Evolutionary conservation across 2,888 invertebrate genomes (phyloP).

Genomic region (Lissonota sp.): DNA sequence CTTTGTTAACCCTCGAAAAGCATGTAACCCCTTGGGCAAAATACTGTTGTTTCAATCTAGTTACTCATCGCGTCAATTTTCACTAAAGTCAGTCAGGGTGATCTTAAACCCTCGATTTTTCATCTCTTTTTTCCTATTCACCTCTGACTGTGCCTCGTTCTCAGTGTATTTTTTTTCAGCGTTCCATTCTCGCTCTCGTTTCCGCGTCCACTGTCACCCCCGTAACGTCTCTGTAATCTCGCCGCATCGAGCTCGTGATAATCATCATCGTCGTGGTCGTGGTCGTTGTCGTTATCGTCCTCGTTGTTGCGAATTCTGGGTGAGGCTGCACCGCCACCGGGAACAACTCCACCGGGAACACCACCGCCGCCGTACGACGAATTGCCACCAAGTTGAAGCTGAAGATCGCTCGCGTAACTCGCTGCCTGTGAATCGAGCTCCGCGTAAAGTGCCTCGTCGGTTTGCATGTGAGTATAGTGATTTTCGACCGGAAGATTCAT

Average conservation of each 20-base stretch:
- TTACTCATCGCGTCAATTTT: too few relatives aligned
- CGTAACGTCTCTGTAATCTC: conserved; percentile 81
- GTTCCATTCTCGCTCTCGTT: conserved; percentile 73
- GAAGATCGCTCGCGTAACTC: conserved; percentile 83
- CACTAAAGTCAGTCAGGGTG: too few relatives aligned
- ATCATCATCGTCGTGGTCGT: conserved; percentile 77
- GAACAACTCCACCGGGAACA: conserved; percentile 43
- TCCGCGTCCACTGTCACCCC: conserved; percentile 69
- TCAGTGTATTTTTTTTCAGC: conserved; percentile 75
- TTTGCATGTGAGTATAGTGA: conserved; percentile 90
- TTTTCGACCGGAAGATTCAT: conserved; percentile 86
- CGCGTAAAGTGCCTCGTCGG: conserved; percentile 89
- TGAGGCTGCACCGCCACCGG: conserved; percentile 71
- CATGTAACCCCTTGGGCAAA: too few relatives aligned
- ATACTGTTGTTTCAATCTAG: too few relatives aligned
- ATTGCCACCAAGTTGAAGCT: conserved; percentile 79
- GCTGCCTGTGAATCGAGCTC: conserved; percentile 88
- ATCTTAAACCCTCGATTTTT: neutral
- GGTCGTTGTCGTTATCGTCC: conserved; percentile 73
- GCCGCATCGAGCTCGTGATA: conserved; percentile 83
- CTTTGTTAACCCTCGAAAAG: too few relatives aligned
- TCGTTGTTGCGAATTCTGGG: conserved; percentile 33
- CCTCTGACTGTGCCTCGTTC: conserved; percentile 82
- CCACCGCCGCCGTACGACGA: conserved; percentile 77
- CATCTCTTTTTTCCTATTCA: conserved; percentile 61